These are phyloP conservation scores for Dasypogon diadema DNA, from an alignment of 2,888 invertebrate genomes.

Conservation along the genomic window DNA sequence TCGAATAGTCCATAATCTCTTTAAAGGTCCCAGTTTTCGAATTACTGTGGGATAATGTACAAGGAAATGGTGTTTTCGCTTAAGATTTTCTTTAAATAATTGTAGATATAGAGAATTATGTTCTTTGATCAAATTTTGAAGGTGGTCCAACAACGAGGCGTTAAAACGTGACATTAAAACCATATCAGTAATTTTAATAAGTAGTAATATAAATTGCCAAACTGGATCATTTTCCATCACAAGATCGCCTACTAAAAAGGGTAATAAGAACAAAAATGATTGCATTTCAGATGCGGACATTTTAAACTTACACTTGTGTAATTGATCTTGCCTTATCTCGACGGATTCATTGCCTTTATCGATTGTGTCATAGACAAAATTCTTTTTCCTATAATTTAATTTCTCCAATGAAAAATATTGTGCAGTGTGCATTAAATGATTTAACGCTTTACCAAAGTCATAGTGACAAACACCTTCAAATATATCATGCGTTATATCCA, in stretches of 20 bases:
- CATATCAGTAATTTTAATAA: conserved; percentile 38
- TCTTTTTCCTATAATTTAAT: neutral
- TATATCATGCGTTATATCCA: conserved; percentile 56
- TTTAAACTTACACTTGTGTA: conserved; percentile 1
- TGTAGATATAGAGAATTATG: conserved; percentile 52
- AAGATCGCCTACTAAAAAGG: too few relatives aligned
- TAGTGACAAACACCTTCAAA: conserved; percentile 54
- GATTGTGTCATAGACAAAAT: neutral
- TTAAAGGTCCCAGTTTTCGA: conserved; percentile 53
- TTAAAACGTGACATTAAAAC: conserved; percentile 47
- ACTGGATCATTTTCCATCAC: conserved; percentile 48
- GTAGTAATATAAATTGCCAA: conserved; percentile 47
- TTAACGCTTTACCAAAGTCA: conserved; percentile 47
- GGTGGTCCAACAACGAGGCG: conserved; percentile 27
- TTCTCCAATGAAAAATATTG: conserved; percentile 44
- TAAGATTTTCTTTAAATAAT: conserved; percentile 47
- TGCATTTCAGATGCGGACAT: too few relatives aligned
- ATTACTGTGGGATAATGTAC: conserved; percentile 53
- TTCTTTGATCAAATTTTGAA: conserved; percentile 32
- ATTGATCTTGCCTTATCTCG: conserved; percentile 41
- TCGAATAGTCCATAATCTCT: conserved; percentile 52
- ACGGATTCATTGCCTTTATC: conserved; percentile 28
- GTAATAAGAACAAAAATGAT: too few relatives aligned
- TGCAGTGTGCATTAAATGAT: conserved; percentile 51
- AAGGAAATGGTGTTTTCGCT: conserved; percentile 54